A percentile compares a stretch with the other conserved stretches of the same genome.
These are phyloP conservation scores for Sialia sialis DNA, from an alignment of 2,113 vertebrate genomes.

Conservation along the genomic window DNA sequence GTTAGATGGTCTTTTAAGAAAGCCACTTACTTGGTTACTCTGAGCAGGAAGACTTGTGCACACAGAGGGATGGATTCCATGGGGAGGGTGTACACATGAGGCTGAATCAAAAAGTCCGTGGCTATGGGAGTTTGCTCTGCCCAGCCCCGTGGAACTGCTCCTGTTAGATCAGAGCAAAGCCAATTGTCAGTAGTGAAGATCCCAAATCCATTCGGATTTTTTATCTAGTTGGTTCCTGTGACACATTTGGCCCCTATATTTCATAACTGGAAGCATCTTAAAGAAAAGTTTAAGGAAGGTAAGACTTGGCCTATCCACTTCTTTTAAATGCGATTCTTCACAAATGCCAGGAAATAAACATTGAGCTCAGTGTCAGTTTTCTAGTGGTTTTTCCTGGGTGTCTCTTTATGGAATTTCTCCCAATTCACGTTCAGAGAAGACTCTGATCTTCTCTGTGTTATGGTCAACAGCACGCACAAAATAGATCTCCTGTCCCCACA, in stretches of 20 bases:
- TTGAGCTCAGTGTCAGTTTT: background rate
- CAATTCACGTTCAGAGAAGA: background rate
- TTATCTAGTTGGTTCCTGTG: background rate
- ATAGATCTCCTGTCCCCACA: background rate
- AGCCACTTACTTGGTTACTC: background rate
- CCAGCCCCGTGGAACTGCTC: background rate
- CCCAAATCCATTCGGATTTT: background rate
- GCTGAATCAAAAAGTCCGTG: background rate
- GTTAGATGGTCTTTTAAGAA: background rate
- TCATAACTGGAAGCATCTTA: background rate
- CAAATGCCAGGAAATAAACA: background rate
- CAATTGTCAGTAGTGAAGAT: background rate
- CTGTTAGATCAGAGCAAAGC: background rate
- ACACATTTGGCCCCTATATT: background rate
- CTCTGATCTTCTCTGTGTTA: background rate
- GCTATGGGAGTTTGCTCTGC: background rate
- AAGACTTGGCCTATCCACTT: background rate
- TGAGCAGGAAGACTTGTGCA: background rate
- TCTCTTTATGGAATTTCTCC: background rate
- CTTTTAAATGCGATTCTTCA: background rate
- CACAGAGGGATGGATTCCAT: background rate
- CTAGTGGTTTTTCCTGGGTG: background rate
- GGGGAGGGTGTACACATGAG: background rate
- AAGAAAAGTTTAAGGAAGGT: background rate
- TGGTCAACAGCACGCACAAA: background rate